Evolutionary conservation across 2,888 invertebrate genomes (phyloP).

Genomic region (Subacronicta megacephala): DNA sequence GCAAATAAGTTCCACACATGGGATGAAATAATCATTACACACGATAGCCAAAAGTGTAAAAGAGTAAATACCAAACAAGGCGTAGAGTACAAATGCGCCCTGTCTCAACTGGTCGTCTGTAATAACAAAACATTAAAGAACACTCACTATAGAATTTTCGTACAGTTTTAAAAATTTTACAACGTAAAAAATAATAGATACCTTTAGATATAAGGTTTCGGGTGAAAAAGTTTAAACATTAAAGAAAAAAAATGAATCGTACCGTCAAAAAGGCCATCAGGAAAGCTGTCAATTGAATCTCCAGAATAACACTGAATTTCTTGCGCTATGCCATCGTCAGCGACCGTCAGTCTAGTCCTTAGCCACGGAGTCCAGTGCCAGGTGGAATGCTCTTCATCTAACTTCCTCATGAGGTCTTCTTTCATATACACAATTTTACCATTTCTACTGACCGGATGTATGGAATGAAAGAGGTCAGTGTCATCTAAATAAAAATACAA

Average conservation of each 20-base stretch:
- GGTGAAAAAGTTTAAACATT: too few species aligned
- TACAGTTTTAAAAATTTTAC: too few species aligned
- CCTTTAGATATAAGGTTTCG: too few species aligned
- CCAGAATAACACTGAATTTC: slow-evolving; percentile 63
- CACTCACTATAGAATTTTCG: neutral
- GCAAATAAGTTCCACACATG: slow-evolving; percentile 96
- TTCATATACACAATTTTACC: slow-evolving; percentile 73
- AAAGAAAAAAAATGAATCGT: slow-evolving; percentile 22
- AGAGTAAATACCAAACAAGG: slow-evolving; percentile 94
- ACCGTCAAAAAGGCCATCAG: slow-evolving; percentile 83
- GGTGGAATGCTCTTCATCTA: slow-evolving; percentile 69
- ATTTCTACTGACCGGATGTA: slow-evolving; percentile 65
- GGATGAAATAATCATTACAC: slow-evolving; percentile 97
- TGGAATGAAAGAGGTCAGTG: slow-evolving; percentile 47
- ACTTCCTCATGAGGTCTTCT: slow-evolving; percentile 68
- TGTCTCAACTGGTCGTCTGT: slow-evolving; percentile 91
- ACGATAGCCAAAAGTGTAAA: slow-evolving; percentile 96
- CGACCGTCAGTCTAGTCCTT: slow-evolving; percentile 72
- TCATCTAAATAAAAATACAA: slow-evolving; percentile 62
- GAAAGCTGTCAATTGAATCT: slow-evolving; percentile 90
- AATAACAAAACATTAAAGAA: slow-evolving; percentile 27
- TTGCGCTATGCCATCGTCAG: slow-evolving; percentile 64
- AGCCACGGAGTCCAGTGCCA: slow-evolving; percentile 87
- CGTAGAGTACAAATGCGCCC: slow-evolving; percentile 94
- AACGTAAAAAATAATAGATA: too few species aligned